A percentile compares a stretch with the other conserved stretches of the same genome.
These are phyloP conservation scores for Ormia ochracea DNA, from an alignment of 2,888 invertebrate species.

Conservation along the genomic window DNA sequence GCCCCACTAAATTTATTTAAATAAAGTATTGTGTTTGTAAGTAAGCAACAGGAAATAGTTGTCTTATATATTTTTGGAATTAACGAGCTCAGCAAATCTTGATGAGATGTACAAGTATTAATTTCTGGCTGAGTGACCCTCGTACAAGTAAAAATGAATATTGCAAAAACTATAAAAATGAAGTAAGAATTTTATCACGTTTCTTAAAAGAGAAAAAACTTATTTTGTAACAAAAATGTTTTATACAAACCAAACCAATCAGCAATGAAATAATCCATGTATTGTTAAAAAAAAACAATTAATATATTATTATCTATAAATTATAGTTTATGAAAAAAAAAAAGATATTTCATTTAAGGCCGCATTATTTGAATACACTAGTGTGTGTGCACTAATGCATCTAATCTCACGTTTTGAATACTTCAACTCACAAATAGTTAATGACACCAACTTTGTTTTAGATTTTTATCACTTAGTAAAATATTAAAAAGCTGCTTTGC, in stretches of 20 bases:
- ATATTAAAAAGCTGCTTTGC: background rate
- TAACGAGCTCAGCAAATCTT: too few relatives aligned
- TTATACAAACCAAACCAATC: background rate
- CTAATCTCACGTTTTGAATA: background rate
- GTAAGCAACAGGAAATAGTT: too few relatives aligned
- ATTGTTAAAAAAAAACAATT: slow-evolving; percentile 40
- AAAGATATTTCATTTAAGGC: slow-evolving; percentile 1
- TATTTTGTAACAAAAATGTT: slow-evolving; percentile 24
- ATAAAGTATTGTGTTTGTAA: too few relatives aligned
- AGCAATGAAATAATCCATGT: slow-evolving; percentile 23
- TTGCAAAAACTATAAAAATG: slow-evolving; percentile 1
- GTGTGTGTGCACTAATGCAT: background rate
- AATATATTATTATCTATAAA: slow-evolving; percentile 26
- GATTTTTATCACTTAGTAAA: slow-evolving; percentile 19
- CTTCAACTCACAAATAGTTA: slow-evolving; percentile 26
- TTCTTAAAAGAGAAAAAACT: slow-evolving; percentile 2
- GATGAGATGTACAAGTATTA: too few relatives aligned
- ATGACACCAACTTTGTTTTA: slow-evolving; percentile 47
- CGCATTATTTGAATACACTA: background rate
- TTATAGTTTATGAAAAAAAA: slow-evolving; percentile 5
- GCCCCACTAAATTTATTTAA: too few relatives aligned
- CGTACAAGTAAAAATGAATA: background rate
- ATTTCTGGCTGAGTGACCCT: too few relatives aligned
- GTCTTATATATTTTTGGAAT: too few relatives aligned
- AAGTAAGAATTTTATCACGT: slow-evolving; percentile 42